These are phyloP conservation scores for Drosophila virilis DNA, from an alignment of 1,140 invertebrate genomes.

Conservation along the genomic window DNA sequence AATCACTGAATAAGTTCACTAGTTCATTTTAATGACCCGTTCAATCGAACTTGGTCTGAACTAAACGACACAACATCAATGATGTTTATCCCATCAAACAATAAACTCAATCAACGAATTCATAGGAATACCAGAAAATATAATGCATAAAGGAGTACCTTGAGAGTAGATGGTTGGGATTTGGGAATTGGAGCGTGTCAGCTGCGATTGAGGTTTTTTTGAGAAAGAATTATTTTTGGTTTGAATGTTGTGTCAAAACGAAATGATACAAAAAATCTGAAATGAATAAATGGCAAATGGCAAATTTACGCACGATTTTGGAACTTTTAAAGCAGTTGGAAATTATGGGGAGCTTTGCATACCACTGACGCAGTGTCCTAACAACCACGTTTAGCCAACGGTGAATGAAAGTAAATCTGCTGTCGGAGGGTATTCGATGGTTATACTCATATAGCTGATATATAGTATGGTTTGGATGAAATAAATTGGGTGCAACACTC, in stretches of 20 bases:
- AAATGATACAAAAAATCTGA: background rate
- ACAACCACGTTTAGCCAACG: constrained; percentile 14
- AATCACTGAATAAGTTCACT: too few relatives aligned
- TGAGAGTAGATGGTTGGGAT: background rate
- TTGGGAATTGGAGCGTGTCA: background rate
- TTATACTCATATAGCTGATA: background rate
- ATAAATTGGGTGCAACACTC: constrained; percentile 39
- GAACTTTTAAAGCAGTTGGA: background rate
- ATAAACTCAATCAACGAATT: too few relatives aligned
- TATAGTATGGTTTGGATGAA: background rate
- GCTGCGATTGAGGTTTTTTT: background rate
- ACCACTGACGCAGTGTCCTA: constrained; percentile 19
- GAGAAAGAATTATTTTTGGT: background rate
- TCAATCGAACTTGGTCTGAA: too few relatives aligned
- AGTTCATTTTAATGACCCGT: too few relatives aligned
- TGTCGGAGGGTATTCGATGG: constrained; percentile 7
- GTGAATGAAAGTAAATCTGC: constrained; percentile 16
- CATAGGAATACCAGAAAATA: too few relatives aligned
- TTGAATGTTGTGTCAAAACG: background rate
- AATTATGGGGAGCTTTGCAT: background rate
- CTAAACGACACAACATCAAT: too few relatives aligned
- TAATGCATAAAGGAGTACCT: background rate
- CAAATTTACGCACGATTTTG: constrained; percentile 18
- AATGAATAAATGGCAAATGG: constrained; percentile 2
- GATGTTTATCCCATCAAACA: too few relatives aligned